Conservation (phyloP, 2,888 invertebrate genomes). For the Zaprionus bogoriensis region DNA sequence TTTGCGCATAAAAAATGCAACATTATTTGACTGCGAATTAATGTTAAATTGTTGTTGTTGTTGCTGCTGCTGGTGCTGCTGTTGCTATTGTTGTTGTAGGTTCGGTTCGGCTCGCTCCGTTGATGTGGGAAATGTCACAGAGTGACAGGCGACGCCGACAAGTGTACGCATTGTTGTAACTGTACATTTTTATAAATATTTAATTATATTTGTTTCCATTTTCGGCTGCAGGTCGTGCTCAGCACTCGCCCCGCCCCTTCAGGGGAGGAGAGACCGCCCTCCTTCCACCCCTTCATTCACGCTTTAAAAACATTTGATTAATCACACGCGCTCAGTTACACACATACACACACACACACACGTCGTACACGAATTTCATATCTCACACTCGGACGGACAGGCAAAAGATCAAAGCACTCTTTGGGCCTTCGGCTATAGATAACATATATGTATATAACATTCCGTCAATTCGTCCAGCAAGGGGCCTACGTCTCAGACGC, state of each 20-base stretch:
- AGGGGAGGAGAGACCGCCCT: too few species aligned
- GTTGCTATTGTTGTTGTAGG: constrained; percentile 70
- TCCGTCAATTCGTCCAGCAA: constrained; percentile 49
- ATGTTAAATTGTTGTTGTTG: constrained; percentile 79
- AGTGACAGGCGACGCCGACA: constrained; percentile 73
- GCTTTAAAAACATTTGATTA: constrained; percentile 67
- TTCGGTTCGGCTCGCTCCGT: constrained; percentile 42
- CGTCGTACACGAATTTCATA: constrained; percentile 4
- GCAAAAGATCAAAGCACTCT: constrained; percentile 65
- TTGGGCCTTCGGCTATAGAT: not conserved
- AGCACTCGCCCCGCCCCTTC: not conserved
- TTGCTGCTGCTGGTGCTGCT: too few species aligned
- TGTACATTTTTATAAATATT: constrained; percentile 74
- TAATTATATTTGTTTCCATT: constrained; percentile 73
- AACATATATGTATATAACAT: too few species aligned
- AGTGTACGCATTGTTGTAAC: constrained; percentile 70
- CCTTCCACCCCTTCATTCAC: constrained; percentile 8
- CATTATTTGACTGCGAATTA: constrained; percentile 80
- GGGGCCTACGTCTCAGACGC: too few species aligned
- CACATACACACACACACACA: not conserved
- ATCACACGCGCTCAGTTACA: constrained; percentile 51
- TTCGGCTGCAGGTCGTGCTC: constrained; percentile 29
- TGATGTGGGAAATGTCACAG: constrained; percentile 81
- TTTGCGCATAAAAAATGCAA: constrained; percentile 81
- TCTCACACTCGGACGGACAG: constrained; percentile 59